Evolutionary conservation across 2,888 invertebrate genomes (phyloP), one percentile per base, ranked within the genome.

Genomic region (Heliothis peltigera): DNA sequence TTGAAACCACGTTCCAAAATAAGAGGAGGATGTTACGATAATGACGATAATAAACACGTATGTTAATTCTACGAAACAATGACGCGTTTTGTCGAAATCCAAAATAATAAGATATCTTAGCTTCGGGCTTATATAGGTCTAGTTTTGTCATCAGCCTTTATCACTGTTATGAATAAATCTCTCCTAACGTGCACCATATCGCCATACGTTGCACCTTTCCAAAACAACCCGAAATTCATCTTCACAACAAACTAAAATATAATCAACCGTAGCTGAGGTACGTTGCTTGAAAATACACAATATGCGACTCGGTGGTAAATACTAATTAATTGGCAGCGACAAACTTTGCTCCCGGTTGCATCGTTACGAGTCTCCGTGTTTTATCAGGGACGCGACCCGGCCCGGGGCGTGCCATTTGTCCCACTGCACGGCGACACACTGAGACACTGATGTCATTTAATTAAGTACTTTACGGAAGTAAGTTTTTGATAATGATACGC

Each of bases 251-350:
- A 53, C 18, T n/a, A 35, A 15, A 35, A n/a, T 15, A 52, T 59
- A 51, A 64, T 25, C 4, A 57, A 44, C 39, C 58, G 39, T 70
- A 54, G 64, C 49, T 58, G 48, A 15, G 35, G 35, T 18, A 5
- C 43, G 25, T 35, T 39, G 63, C 54, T 69, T 75, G 63, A 53
- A 77, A 77, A 64, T 64, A 65, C 57, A 75, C 70, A 75, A 66
- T 66, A 58, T 58, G 28, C 51, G 62, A 58, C 63, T 70, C 64
- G 57, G 75, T 51, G 75, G 83, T 84, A 85, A 82, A 85, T 80
- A 84, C 77, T 84, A 84, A 86, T 86, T 85, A 86, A 86, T 85
- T 78, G 78, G 76, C 75, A 69, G 57, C 76, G 73, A 75, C 75
- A 65, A 85, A 85, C 79, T 85, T 80, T 18, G 48, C 64, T 82